Evolutionary conservation across 2,888 invertebrate genomes (phyloP), one percentile per base, ranked within the genome.

Genomic region (Entomobrya multifasciata): DNA sequence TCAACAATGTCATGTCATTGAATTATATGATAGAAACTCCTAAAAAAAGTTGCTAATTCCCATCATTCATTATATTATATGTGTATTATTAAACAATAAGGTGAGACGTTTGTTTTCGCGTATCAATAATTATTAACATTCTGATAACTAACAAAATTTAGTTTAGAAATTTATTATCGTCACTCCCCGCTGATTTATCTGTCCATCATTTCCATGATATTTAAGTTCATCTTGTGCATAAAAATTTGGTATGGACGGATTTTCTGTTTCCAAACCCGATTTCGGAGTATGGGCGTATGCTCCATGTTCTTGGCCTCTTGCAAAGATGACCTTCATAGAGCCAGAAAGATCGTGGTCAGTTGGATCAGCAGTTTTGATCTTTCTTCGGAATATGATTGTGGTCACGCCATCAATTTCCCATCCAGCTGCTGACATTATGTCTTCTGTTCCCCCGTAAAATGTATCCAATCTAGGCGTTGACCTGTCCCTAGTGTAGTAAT

Each of bases 201-300:
- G 96, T 0, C 98, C n/a, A n/a, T n/a, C n/a, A n/a, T n/a, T n/a
- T n/a, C n/a, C 98, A 92, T 98, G 98, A 92, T 98, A 99, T 92
- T 98, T 98, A 60, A 98, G 93, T 92, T 98, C 98, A 92, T 98
- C 98, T 0, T 94, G 94, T 78, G 95, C 94, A 93, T 98, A 99
- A 93, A 97, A 98, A 91, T 96, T 95, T 60, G 95, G 95, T 0
- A 95, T 94, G 0, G 94, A 93, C 0, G 95, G 95, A 49, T 94
- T 92, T 17, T 95, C 94, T 15, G 78, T 90, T 85, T 94, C 94
- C 92, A 95, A 95, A 0, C 96, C 97, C 44, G 95, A 96, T 62
- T 95, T 94, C 0, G 97, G 97, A 15, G 93, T 93, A 91, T 96
- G 96, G 22, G 95, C 93, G 92, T 96, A 96, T 81, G 94, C 94